Base-by-base conservation (phyloP, 2,888 invertebrate species). In the Cantharis lateralis region DNA sequence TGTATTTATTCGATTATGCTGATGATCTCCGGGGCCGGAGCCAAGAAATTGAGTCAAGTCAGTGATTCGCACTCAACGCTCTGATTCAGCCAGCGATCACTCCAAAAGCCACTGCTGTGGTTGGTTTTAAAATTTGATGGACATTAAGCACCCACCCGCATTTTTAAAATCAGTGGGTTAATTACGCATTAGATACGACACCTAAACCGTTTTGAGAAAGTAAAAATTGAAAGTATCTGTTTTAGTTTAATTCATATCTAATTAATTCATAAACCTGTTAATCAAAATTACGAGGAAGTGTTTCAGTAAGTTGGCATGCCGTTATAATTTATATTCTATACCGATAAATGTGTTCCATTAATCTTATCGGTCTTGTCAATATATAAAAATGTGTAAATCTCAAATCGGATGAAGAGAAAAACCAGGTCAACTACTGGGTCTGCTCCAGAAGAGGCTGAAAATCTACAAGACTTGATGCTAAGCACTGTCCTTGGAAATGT, bases 171-270 rank as follows among this genome's bases (percentile, higher is more conserved):
- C n/a, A 5, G n/a, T 48, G n/a, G 48, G 48, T 48, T 48, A 48
- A 48, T 48, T 48, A n/a, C 48, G n/a, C n/a, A 48, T 48, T 48
- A 48, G n/a, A 48, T 48, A 7, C 48, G 16, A 13, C 18, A 63
- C 63, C 7, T 63, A 66, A 66, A 66, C 18, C 16, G 13, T 20
- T 66, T 66, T 66, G 64, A 18, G 64, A 66, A 66, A 66, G 64
- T 66, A 66, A 66, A 66, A 66, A 66, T 66, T 66, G 64, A 66
- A 66, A 66, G 64, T 66, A 66, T 66, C n/a, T n/a, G n/a, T n/a
- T 66, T 24, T 66, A n/a, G 20, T 20, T 66, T 66, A 66, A 66
- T 66, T 66, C 10, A 10, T n/a, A 66, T 66, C n/a, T 66, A 66
- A 66, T 66, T 18, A 66, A 66, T 66, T 66, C 64, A 66, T 66